Evolutionary conservation across 2,888 invertebrate species (phyloP).

Genomic region (Balanococcus diminutus): DNA sequence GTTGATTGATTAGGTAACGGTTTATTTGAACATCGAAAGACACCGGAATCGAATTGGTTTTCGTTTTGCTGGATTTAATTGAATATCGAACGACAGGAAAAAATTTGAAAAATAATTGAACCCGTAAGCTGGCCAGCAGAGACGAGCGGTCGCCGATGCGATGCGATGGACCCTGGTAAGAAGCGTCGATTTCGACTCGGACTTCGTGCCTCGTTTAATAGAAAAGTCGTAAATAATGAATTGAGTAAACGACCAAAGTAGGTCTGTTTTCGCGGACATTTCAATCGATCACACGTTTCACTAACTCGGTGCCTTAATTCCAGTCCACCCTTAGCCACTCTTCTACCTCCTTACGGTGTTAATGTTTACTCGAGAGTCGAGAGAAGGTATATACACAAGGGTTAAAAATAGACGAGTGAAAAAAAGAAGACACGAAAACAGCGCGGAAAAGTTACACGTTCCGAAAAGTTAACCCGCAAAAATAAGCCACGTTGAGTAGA

Average conservation of each 20-base stretch:
- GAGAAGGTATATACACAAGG: neutral
- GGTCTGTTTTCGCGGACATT: neutral
- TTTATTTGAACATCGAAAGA: neutral
- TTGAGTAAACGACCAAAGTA: neutral
- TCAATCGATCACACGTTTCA: constrained; percentile 20
- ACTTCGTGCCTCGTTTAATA: neutral
- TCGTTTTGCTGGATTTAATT: neutral
- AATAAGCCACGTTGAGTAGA: constrained; percentile 19
- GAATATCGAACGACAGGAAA: neutral
- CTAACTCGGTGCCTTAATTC: neutral
- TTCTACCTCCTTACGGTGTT: neutral
- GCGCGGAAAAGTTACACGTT: neutral
- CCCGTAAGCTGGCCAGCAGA: neutral
- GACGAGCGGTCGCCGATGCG: too few species aligned
- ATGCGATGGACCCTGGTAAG: neutral
- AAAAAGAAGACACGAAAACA: neutral
- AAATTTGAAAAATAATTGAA: neutral
- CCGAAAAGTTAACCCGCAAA: constrained; percentile 10
- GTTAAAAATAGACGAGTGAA: neutral
- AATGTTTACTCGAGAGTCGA: neutral
- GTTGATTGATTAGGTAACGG: neutral
- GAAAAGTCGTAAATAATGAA: neutral
- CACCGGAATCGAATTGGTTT: neutral
- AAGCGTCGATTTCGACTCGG: neutral
- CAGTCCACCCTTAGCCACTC: neutral